Base-by-base conservation (phyloP, 2,797 vertebrate genomes). In the Phataginus tricuspis region DNA sequence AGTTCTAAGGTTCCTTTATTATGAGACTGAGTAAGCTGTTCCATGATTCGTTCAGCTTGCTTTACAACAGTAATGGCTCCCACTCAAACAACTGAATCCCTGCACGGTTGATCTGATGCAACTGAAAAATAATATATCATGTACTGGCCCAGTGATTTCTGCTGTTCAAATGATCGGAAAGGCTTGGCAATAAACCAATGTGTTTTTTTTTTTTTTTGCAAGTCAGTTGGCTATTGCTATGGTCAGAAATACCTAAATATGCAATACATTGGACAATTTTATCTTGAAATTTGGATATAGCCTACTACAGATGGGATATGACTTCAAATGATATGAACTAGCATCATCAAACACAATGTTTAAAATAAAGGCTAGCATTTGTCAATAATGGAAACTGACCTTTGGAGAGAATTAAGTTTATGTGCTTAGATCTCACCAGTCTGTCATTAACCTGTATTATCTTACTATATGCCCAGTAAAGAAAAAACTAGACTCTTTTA, bases 321-420 rank as follows among this genome's bases (percentile, higher is more conserved):
- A 85, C 45, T 95, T 97, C 45, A 95, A 96, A 68, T 92, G 45
- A 66, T 68, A 64, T 69, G 49, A 95, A 39, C 31, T 80, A 93
- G 21, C 27, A 78, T 64, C 79, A 79, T 83, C 77, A 95, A 96
- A 94, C 45, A 86, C 49, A 75, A 61, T 69, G 39, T 64, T 94
- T 86, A 84, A 95, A 90, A 90, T 63, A 84, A 83, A 80, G 19
- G 55, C 34, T 64, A 86, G 16, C 53, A 84, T 96, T 92, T 94
- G 31, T 55, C 6, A 83, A 94, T 88, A 95, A 63, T 71, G 13
- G 53, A 34, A 91, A 31, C 23, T 96, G 71, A 90, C 25, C 57
- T 95, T 94, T 91, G 42, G 39, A 89, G 31, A 95, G 64, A 95
- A 84, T 79, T 79, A 87, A 31, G 55, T 63, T 86, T 90, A 71